Evolutionary conservation across 1,140 invertebrate genomes (phyloP), one percentile per base, ranked within the genome.

Genomic region (Kradibia gibbosae): DNA sequence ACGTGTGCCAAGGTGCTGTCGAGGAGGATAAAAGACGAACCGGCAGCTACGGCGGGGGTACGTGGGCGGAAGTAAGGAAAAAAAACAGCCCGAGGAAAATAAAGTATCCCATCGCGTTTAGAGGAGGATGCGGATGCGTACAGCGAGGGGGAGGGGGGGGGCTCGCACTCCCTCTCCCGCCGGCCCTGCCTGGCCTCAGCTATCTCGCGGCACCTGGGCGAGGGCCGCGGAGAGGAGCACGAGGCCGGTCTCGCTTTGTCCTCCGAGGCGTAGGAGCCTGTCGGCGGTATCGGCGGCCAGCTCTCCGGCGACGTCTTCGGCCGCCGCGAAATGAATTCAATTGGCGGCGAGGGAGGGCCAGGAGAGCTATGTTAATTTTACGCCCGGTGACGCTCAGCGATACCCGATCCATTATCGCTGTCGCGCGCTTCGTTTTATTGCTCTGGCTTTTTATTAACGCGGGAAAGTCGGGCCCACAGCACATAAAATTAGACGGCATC

Each of bases 91-190:
- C 28, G 31, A 34, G 50, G 45, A 25, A 67, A 77, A 55, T 78
- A 71, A 80, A 80, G 60, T 62, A 73, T 80, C 78, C 73, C 70
- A 60, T 73, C 65, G 65, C 55, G 77, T 77, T 60, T 77, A 77
- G 57, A 77, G n/a, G 48, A 31, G 45, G 45, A 39, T n/a, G 73
- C 34, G 7, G 65, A 78, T 60, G n/a, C 31, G 62, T 67, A 39
- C 42, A 60, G 53, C 60, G 67, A 65, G 76, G 1, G 45, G 45
- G 45, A 48, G 45, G 45, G 45, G 45, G 45, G 5, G 28, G 5
- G 15, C 60, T 65, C 31, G 11, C 73, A 17, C 36, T 42, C 22
- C 13, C 57, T 17, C 3, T 53, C 15, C 36, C 10, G 39, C 67
- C 45, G 45, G 45, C 34, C 34, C 45, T 60, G 17, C 31, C 3